Evolutionary conservation across 2,888 invertebrate genomes (phyloP), one percentile per base, ranked within the genome.

Genomic region (Tinea trinotella): DNA sequence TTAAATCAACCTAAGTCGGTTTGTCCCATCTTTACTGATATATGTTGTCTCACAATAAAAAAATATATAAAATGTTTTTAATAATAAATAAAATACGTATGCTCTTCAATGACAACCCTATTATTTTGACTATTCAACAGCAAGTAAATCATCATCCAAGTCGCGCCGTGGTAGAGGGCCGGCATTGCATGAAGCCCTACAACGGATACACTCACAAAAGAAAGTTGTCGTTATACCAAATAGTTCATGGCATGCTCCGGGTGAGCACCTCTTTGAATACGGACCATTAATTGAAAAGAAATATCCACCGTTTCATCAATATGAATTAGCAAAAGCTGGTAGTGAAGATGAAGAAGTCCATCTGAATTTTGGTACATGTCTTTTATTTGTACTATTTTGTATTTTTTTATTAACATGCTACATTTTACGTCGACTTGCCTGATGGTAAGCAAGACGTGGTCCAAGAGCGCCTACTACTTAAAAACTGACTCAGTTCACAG

Each of bases 181-280:
- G 0, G 78, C 87, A 7, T 71, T 87, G 19, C 89, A 89, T 60
- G 89, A 89, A 65, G 86, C 88, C 0, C 63, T 89, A 54, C 88
- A 89, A 63, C 87, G 89, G 87, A 88, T 89, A 88, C 76, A 84
- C 48, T 59, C 65, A 56, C 72, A 65, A 54, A 59, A 65, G 5
- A 71, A 67, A 7, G 81, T 74, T 1, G 55, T 78, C 22, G 71
- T 80, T 0, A 56, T 77, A 30, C 69, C 77, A 1, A 77, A 74
- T 49, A 61, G 65, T 17, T 57, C 68, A 46, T 88, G 88, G 88
- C 87, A 87, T 54, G 87, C 88, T 1, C 88, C 88, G 0, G 87
- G 82, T 4, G 76, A 84, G 15, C 76, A 75, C 10, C 65, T 87
- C 55, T 85, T 84, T 57, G 73, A 79, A 49, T 86, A 82, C 57